phyloP scores from a whole-genome alignment of 2,113 vertebrate species.

The Stercorarius parasiticus region DNA sequence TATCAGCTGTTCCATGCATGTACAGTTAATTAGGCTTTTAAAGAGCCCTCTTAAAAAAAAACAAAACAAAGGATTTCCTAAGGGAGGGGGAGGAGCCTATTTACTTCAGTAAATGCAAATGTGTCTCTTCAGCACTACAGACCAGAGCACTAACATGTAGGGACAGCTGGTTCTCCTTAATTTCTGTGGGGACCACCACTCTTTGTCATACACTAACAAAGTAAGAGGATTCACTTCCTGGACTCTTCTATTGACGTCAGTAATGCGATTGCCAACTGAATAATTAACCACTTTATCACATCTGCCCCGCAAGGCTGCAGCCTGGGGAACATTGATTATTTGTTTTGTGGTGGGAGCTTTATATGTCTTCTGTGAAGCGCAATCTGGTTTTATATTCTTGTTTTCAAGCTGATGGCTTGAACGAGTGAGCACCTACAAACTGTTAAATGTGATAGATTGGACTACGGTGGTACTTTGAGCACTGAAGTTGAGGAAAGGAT shows the following conservation, averaged over 20 bases:
- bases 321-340: conserved; percentile 21
- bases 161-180: conserved; percentile 35
- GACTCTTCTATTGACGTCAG: conserved; percentile 69
- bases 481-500: background rate
- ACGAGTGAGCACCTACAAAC: background rate
- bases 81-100: conserved; percentile 2
- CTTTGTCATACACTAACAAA: conserved; percentile 51
- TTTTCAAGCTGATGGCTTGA: background rate
- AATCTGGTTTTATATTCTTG: background rate
- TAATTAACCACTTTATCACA: conserved; percentile 67
- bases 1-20: conserved; percentile 31
- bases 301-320: conserved; percentile 39
- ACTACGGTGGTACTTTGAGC: background rate
- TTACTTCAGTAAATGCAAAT: conserved; percentile 9
- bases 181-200: conserved; percentile 41
- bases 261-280: conserved; percentile 75
- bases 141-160: background rate
- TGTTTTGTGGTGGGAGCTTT: conserved; percentile 22
- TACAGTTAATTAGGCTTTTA: conserved; percentile 36
- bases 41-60: background rate
- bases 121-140: background rate
- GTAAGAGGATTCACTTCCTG: conserved; percentile 70
- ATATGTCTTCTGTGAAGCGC: background rate
- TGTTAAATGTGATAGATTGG: background rate
- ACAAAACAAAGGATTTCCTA: conserved; percentile 41